Base-by-base conservation (phyloP, 2,113 vertebrate genomes). In the Thryonomys swinderianus region DNA sequence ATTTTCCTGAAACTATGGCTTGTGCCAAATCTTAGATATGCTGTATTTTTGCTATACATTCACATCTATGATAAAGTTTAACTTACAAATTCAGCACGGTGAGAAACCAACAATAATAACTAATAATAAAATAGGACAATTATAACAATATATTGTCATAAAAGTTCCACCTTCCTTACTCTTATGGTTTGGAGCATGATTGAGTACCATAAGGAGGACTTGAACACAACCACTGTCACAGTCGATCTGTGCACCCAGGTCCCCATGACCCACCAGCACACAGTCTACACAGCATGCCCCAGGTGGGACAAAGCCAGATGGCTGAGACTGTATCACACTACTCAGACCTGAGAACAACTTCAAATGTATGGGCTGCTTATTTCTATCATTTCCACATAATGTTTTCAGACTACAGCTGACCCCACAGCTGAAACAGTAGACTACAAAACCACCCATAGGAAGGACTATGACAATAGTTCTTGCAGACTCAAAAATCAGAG, bases 181-280 rank as follows among this genome's bases (percentile, higher is more conserved):
- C 13, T 18, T 73, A 20, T 23, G 9, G 57, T 48, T 34, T 53
- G n/a, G 37, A 6, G 25, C 20, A 14, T 17, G 42, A 20, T 34
- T 37, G n/a, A 73, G 42, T 45, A 66, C 42, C 34, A 23, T 81
- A 34, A 45, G 23, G 30, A 12, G 45, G 30, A 48, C 17, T 48
- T 32, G 53, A 69, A 14, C 11, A 59, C 21, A 69, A 32, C 25
- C 7, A 11, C 42, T 21, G 27, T 57, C 10, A 13, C 20, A 13
- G n/a, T 7, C 3, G 14, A 4, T 7, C 16, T 20, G 23, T 23
- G 23, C 8, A 34, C 27, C 48, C 48, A 2, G 34, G 0, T 2
- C 13, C 45, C 11, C 23, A 80, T 48, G 62, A 8, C n/a, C 3
- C 4, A 34, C 3, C 40, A 40, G 27, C 42, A n/a, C n/a, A n/a